phyloP scores from a whole-genome alignment of 2,113 vertebrate species.

The Coreoperca whiteheadi region DNA sequence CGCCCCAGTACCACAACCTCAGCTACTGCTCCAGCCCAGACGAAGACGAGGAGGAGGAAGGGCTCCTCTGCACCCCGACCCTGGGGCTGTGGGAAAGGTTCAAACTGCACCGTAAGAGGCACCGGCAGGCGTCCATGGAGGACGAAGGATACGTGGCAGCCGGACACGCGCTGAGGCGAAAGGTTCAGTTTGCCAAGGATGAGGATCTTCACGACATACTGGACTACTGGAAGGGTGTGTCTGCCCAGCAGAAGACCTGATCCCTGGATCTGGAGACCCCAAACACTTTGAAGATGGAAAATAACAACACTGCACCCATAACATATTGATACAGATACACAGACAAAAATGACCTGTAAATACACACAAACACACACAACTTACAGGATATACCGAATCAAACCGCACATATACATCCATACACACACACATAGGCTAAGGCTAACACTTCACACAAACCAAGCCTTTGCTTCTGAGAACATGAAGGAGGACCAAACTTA shows the following conservation, averaged over 20 bases:
- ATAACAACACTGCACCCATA: slow-evolving; percentile 39
- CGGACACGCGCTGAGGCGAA: slow-evolving; percentile 95
- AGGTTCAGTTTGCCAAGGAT: slow-evolving; percentile 99
- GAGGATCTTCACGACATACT: slow-evolving; percentile 99
- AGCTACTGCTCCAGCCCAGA: slow-evolving; percentile 97
- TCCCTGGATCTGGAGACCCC: slow-evolving; percentile 64
- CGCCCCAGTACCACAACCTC: slow-evolving; percentile 94
- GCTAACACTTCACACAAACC: slow-evolving; percentile 64
- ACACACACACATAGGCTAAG: slow-evolving; percentile 23
- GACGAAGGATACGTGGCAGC: slow-evolving; percentile 96
- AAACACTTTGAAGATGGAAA: slow-evolving; percentile 51
- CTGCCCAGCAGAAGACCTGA: slow-evolving; percentile 98
- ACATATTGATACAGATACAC: slow-evolving; percentile 43
- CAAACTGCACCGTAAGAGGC: slow-evolving; percentile 94
- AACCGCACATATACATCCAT: slow-evolving; percentile 1
- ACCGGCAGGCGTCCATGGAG: slow-evolving; percentile 86
- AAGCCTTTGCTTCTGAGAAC: slow-evolving; percentile 70
- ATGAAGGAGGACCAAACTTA: slow-evolving; percentile 74
- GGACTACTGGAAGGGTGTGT: slow-evolving; percentile 99
- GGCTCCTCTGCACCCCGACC: slow-evolving; percentile 89
- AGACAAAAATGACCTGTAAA: slow-evolving; percentile 72
- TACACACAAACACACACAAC: slow-evolving; percentile 63
- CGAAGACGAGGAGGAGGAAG: slow-evolving; percentile 81
- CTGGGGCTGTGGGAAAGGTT: slow-evolving; percentile 96
- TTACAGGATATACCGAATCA: slow-evolving; percentile 30